A percentile compares a stretch with the other conserved stretches of the same genome.
Conservation (phyloP, 2,797 vertebrate species). For the Florisuga fusca region DNA sequence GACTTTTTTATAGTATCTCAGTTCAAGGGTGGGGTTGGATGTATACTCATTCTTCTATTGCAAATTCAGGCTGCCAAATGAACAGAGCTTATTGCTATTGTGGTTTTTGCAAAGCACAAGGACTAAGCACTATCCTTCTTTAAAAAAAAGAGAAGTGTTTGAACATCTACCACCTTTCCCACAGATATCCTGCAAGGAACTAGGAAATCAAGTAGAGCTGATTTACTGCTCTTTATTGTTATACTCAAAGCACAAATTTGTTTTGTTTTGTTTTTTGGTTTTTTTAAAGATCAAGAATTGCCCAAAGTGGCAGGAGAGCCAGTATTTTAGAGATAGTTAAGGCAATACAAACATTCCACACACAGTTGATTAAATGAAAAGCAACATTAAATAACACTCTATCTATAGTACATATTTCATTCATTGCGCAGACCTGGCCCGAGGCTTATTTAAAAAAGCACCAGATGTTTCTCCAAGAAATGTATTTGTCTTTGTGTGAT, state of each 20-base stretch:
- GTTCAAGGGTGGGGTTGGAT: neutral
- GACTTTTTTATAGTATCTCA: neutral
- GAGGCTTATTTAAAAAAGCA: slow-evolving; percentile 80
- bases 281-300: neutral
- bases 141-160: neutral
- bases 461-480: slow-evolving; percentile 84
- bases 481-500: slow-evolving; percentile 82
- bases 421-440: slow-evolving; percentile 78
- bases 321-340: slow-evolving; percentile 70
- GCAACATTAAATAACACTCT: slow-evolving; percentile 74
- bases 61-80: neutral
- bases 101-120: neutral
- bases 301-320: slow-evolving; percentile 32
- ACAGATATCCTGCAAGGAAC: neutral
- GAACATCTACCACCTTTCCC: slow-evolving; percentile 14
- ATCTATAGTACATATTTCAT: slow-evolving; percentile 81
- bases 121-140: neutral
- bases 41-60: neutral
- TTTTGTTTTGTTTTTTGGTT: neutral
- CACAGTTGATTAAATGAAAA: slow-evolving; percentile 77
- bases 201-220: neutral
- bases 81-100: neutral
- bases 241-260: neutral
- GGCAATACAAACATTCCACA: slow-evolving; percentile 73
- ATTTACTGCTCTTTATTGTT: slow-evolving; percentile 27